Evolutionary conservation across 2,888 invertebrate genomes (phyloP).

Genomic region (Aleiodes testaceus): DNA sequence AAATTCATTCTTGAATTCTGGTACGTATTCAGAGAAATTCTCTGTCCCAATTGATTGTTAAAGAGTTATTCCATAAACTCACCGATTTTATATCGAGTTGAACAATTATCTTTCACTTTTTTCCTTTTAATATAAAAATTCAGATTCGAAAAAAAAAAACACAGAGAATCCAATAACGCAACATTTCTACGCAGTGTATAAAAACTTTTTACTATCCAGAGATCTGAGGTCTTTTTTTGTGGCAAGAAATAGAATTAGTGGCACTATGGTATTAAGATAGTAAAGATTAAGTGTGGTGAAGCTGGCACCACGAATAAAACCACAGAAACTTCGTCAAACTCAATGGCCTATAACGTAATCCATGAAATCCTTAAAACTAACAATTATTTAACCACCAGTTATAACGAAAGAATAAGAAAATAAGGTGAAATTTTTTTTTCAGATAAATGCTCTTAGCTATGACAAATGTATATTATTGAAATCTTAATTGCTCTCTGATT

Average conservation of each 20-base stretch:
- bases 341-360: slow-evolving; percentile 10
- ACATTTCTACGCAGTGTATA: slow-evolving; percentile 7
- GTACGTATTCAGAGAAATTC: no score
- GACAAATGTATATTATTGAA: slow-evolving; percentile 14
- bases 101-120: no score
- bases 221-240: not conserved
- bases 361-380: not conserved
- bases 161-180: not conserved
- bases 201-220: slow-evolving; percentile 10
- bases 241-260: slow-evolving; percentile 17
- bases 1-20: not conserved
- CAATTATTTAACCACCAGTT: slow-evolving; percentile 8
- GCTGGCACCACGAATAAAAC: slow-evolving; percentile 7
- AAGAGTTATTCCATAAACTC: no score
- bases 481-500: not conserved
- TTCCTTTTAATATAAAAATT: no score
- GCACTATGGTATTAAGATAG: not conserved
- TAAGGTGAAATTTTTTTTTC: not conserved
- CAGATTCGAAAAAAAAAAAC: not conserved
- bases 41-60: no score
- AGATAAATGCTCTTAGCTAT: not conserved
- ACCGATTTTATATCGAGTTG: no score
- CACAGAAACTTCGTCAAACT: not conserved
- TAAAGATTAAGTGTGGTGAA: slow-evolving; percentile 3
- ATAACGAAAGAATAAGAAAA: slow-evolving; percentile 9